Evolutionary conservation across 2,797 vertebrate genomes (phyloP).

Genomic region (Protosalanx chinensis): DNA sequence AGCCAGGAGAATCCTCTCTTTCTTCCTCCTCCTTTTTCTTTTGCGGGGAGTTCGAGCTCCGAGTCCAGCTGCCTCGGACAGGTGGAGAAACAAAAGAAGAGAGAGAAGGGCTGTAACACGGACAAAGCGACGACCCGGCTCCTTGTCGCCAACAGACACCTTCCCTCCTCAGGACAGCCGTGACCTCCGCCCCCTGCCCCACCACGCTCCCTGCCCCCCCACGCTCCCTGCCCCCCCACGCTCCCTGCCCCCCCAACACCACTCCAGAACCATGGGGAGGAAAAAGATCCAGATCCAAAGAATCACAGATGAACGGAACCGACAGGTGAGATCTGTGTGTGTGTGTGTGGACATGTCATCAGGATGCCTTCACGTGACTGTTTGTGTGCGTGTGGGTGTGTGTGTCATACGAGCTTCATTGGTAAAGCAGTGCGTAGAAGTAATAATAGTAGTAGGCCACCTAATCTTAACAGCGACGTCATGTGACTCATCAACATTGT

Average conservation of each 20-base stretch:
- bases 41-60: slow-evolving; percentile 41
- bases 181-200: slow-evolving; percentile 57
- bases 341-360: slow-evolving; percentile 4
- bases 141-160: slow-evolving; percentile 39
- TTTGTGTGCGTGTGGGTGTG: slow-evolving; percentile 3
- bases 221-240: slow-evolving; percentile 44
- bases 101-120: slow-evolving; percentile 2
- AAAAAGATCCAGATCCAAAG: slow-evolving; percentile 99
- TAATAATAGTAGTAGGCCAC: slow-evolving; percentile 21
- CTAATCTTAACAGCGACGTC: slow-evolving; percentile 40
- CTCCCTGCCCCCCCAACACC: slow-evolving; percentile 44
- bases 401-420: background rate
- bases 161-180: slow-evolving; percentile 31
- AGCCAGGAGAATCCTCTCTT: slow-evolving; percentile 48
- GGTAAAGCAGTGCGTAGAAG: background rate
- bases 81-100: slow-evolving; percentile 2
- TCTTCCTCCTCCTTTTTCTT: slow-evolving; percentile 51
- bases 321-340: slow-evolving; percentile 64
- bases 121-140: slow-evolving; percentile 24
- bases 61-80: slow-evolving; percentile 47
- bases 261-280: slow-evolving; percentile 87
- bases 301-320: slow-evolving; percentile 97
- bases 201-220: slow-evolving; percentile 47
- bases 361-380: no score
- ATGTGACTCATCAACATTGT: slow-evolving; percentile 33